A percentile compares a stretch with the other conserved stretches of the same genome.
phyloP scores from a whole-genome alignment of 2,888 invertebrate genomes.

The Slavum lentiscoides region DNA sequence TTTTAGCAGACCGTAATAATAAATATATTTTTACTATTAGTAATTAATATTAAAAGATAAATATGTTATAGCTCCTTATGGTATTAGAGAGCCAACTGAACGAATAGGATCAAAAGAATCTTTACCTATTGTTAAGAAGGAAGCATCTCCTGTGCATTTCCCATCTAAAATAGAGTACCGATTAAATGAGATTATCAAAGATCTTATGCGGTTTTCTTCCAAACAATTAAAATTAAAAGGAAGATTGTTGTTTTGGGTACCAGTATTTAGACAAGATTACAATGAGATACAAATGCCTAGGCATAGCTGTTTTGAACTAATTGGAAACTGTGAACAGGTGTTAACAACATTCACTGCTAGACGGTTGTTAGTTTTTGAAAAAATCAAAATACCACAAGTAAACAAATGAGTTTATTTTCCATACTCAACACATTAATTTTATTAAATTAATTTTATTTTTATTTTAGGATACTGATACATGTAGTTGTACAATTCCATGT shows the following conservation, averaged over 20 bases:
- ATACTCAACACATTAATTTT: neutral
- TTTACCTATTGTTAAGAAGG: constrained; percentile 69
- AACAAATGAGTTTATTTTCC: neutral
- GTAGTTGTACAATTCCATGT: constrained; percentile 42
- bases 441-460: constrained; percentile 22
- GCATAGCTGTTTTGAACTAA: constrained; percentile 76
- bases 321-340: constrained; percentile 87
- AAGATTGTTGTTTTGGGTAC: constrained; percentile 93
- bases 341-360: constrained; percentile 80
- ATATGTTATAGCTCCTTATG: constrained; percentile 83
- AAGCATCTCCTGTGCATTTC: constrained; percentile 62
- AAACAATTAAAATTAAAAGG: constrained; percentile 75
- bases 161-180: constrained; percentile 86
- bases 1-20: constrained; percentile 91
- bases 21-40: constrained; percentile 14
- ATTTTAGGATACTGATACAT: constrained; percentile 47
- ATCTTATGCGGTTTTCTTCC: constrained; percentile 83
- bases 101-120: constrained; percentile 71
- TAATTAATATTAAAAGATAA: neutral
- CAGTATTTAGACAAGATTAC: constrained; percentile 79
- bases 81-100: constrained; percentile 91
- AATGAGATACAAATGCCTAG: constrained; percentile 72
- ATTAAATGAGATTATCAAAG: constrained; percentile 78
- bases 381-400: constrained; percentile 61
- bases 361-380: constrained; percentile 83